A percentile compares a stretch with the other conserved stretches of the same genome.
Conservation (phyloP, 2,113 vertebrate species). For the Chelonoidis abingdonii region DNA sequence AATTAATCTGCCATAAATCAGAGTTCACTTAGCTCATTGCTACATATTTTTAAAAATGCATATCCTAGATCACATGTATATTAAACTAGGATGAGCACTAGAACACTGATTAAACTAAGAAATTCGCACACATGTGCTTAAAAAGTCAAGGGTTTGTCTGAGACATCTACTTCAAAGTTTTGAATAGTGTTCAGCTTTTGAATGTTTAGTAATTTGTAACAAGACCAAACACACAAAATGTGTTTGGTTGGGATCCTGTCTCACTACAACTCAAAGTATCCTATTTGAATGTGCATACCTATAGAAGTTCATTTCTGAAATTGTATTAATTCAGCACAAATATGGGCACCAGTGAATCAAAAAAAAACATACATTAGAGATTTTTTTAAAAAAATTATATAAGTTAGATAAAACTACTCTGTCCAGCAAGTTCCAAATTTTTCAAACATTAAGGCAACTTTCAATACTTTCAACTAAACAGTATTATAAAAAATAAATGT, state of each 20-base stretch:
- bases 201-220: constrained; percentile 55
- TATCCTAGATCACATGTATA: constrained; percentile 29
- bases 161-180: constrained; percentile 40
- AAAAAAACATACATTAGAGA: constrained; percentile 69
- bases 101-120: constrained; percentile 48
- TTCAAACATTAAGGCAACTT: constrained; percentile 89
- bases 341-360: constrained; percentile 72
- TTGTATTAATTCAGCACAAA: constrained; percentile 68
- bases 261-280: constrained; percentile 58
- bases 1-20: constrained; percentile 63
- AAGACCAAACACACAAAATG: constrained; percentile 51
- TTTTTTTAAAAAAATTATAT: constrained; percentile 68
- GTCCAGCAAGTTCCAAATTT: constrained; percentile 83
- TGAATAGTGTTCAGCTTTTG: constrained; percentile 55
- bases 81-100: constrained; percentile 54
- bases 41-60: constrained; percentile 27
- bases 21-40: not conserved
- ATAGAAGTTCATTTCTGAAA: constrained; percentile 72
- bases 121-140: constrained; percentile 43
- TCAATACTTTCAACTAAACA: constrained; percentile 81
- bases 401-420: constrained; percentile 81
- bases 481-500: constrained; percentile 90
- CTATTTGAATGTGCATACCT: constrained; percentile 71
- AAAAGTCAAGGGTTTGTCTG: constrained; percentile 43
- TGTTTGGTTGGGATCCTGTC: constrained; percentile 73